Base-by-base conservation (phyloP, 2,113 vertebrate species). In the Albula goreensis region DNA sequence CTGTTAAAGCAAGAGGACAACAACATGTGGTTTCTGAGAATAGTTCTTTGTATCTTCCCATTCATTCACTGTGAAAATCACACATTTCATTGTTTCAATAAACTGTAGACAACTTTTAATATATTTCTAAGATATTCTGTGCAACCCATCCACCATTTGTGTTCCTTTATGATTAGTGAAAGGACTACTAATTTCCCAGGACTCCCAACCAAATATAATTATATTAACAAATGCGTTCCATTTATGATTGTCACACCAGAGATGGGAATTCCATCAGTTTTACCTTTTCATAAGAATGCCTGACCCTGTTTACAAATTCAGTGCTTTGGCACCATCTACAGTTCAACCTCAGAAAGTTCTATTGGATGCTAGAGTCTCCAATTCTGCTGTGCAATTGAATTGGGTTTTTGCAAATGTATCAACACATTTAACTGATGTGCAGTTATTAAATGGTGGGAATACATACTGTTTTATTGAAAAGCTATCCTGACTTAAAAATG, bases 1-100 rank as follows among this genome's bases (percentile, higher is more conserved):
- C 98, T 99, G 87, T 0, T 86, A 88, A 66, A 84, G 25, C 88
- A 2, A 87, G 50, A 85, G 57, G 82, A 2, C 49, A 63, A 7
- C 4, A 77, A 22, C 0, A 0, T 25, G 48, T 2, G 5, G 52
- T 8, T 25, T 83, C 15, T 11, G 7, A 49, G 15, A 19, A 25
- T 15, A 79, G 12, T 31, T 79, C 11, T 48, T 19, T 31, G 17
- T 85, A 8, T 10, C 8, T 85, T 63, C 52, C 85, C 31, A 85
- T 50, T 15, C 3, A 60, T 17, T 50, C 2, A 74, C 31, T 60
- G 74, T 60, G 52, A 2, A 52, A 1, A 78, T 78, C 31, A 22
- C 11, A 83, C 78, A 79, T 9, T 79, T 49, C 78, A 74, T n/a
- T 31, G n/a, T 10, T 9, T 5, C 17, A n/a, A 70, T 22, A 63